phyloP scores from a whole-genome alignment of 2,113 vertebrate genomes.

The Ceyx melanurus region DNA sequence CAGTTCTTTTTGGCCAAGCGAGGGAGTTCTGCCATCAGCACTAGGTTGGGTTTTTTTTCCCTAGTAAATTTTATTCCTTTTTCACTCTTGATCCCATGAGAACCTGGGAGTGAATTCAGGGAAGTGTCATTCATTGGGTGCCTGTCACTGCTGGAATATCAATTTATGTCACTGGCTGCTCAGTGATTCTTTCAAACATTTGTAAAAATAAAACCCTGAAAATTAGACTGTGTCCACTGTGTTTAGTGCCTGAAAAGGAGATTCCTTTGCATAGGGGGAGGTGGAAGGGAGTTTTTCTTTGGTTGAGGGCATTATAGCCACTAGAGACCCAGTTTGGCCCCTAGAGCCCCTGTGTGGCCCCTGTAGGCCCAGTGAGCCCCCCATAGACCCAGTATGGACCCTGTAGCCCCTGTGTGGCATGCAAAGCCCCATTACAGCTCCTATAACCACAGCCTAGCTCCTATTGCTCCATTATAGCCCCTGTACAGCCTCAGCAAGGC shows the following conservation, averaged over 20 bases:
- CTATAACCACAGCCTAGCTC: too few species aligned
- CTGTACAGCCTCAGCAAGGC: too few species aligned
- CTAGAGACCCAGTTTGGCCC: too few species aligned
- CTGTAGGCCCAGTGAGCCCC: too few species aligned
- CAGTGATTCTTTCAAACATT: conserved; percentile 62
- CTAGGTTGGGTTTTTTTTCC: not conserved
- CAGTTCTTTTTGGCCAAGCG: not conserved
- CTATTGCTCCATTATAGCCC: too few species aligned
- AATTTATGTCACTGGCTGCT: conserved; percentile 25
- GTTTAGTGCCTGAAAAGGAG: not conserved
- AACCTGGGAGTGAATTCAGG: conserved; percentile 15
- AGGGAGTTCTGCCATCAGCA: conserved; percentile 21
- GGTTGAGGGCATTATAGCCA: not conserved
- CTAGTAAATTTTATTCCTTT: not conserved
- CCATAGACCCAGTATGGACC: too few species aligned
- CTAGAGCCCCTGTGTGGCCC: too few species aligned
- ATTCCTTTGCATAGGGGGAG: not conserved
- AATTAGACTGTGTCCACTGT: not conserved
- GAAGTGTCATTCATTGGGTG: conserved; percentile 13
- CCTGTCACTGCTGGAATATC: conserved; percentile 34
- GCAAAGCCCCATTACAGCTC: too few species aligned
- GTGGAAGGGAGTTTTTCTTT: not conserved
- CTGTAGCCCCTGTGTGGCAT: too few species aligned
- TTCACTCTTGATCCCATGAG: not conserved
- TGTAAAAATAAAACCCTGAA: conserved; percentile 49